phyloP scores from a whole-genome alignment of 2,888 invertebrate genomes.

The Cyaniris semiargus region DNA sequence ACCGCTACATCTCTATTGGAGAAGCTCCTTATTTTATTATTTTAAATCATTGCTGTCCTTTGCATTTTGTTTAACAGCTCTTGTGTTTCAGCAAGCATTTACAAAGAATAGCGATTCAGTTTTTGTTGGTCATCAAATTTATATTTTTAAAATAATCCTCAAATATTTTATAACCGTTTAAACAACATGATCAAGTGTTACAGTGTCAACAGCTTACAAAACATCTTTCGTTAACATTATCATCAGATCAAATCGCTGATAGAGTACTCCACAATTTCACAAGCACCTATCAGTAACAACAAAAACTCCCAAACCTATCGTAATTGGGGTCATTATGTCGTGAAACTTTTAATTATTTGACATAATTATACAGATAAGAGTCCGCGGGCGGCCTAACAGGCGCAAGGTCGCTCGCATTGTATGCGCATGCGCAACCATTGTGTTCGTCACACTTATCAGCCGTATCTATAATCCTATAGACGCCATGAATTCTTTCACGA shows the following conservation, averaged over 20 bases:
- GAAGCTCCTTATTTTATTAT: neutral
- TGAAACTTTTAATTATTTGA: constrained; percentile 24
- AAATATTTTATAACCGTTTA: neutral
- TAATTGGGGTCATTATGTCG: constrained; percentile 20
- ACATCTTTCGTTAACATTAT: neutral
- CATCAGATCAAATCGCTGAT: neutral
- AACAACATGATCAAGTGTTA: neutral
- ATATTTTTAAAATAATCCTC: neutral
- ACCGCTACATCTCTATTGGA: neutral
- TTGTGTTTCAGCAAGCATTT: too few species aligned
- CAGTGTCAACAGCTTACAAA: neutral
- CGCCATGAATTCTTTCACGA: constrained; percentile 38
- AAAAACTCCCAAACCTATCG: constrained; percentile 33
- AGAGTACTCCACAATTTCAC: neutral
- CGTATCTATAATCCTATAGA: constrained; percentile 35
- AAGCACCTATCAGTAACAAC: constrained; percentile 38
- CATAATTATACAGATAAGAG: constrained; percentile 25
- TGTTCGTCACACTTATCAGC: constrained; percentile 43
- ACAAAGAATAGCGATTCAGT: too few species aligned
- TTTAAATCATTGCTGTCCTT: too few species aligned
- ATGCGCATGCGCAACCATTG: constrained; percentile 48
- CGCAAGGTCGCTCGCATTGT: constrained; percentile 58
- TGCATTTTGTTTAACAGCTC: too few species aligned
- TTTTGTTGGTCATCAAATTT: neutral
- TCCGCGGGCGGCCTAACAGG: constrained; percentile 48